Percentiles rank a stretch among this genome's conserved stretches.
phyloP scores from a whole-genome alignment of 1,140 invertebrate genomes.

The Nylanderia fulva region DNA sequence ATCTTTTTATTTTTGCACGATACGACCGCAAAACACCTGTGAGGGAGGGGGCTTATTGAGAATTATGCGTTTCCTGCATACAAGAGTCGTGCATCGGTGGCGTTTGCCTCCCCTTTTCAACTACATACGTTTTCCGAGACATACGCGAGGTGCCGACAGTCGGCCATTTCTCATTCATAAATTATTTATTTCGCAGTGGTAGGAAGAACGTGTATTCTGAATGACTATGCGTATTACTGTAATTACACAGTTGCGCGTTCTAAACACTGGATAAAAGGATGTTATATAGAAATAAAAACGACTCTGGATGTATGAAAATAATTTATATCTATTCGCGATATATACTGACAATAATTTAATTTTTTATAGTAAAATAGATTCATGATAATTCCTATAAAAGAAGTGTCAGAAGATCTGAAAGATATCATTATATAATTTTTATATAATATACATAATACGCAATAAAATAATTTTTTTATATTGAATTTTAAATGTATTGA shows the following conservation, averaged over 20 bases:
- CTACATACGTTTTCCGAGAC: conserved; percentile 39
- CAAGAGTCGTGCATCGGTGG: neutral
- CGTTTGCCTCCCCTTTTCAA: conserved; percentile 58
- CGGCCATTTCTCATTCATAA: conserved; percentile 76
- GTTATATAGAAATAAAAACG: neutral
- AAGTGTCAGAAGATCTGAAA: no score
- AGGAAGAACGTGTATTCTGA: neutral
- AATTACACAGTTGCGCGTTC: conserved; percentile 39
- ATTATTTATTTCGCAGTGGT: conserved; percentile 71
- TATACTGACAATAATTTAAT: conserved; percentile 28
- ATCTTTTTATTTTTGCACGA: conserved; percentile 47
- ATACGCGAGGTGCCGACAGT: conserved; percentile 54
- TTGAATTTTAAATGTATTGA: neutral
- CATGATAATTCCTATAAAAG: no score
- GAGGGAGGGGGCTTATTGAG: conserved; percentile 64
- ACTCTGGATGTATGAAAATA: conserved; percentile 2
- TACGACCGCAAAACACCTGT: conserved; percentile 63
- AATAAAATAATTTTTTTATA: neutral
- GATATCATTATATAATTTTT: no score
- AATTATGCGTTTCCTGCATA: conserved; percentile 64
- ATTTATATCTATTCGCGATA: conserved; percentile 14
- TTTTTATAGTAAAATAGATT: neutral
- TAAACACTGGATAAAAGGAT: conserved; percentile 38
- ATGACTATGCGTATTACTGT: conserved; percentile 10
- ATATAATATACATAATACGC: neutral